These are phyloP conservation scores for Galerucella pusilla DNA, from an alignment of 2,888 invertebrate species.

Conservation along the genomic window DNA sequence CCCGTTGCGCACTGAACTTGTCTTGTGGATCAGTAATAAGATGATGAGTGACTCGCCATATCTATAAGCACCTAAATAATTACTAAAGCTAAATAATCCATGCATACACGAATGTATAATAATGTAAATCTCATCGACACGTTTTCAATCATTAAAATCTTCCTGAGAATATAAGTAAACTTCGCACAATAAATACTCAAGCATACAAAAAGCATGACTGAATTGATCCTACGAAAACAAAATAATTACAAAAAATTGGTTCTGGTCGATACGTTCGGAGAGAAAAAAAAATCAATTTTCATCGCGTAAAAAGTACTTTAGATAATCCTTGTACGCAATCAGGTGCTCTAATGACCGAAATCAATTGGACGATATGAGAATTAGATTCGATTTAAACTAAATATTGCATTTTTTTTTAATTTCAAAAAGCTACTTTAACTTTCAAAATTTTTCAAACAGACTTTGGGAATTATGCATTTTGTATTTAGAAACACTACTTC, in stretches of 20 bases:
- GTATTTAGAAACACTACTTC: too few species aligned
- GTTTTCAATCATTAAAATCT: not conserved
- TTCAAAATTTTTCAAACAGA: too few species aligned
- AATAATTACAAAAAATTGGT: conserved; percentile 16
- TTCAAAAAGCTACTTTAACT: too few species aligned
- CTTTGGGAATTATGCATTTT: too few species aligned
- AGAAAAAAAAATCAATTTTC: not conserved
- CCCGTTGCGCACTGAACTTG: too few species aligned
- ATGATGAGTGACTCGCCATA: too few species aligned
- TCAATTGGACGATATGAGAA: not conserved
- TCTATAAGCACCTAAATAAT: too few species aligned
- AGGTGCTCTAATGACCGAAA: conserved; percentile 23
- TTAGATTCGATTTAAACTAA: too few species aligned
- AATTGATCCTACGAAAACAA: not conserved
- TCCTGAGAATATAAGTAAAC: conserved; percentile 39
- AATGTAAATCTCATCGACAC: not conserved
- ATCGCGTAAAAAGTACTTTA: conserved; percentile 18
- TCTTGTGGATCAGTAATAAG: too few species aligned
- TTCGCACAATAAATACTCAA: conserved; percentile 25
- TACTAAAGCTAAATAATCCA: conserved; percentile 2
- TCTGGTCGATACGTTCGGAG: not conserved
- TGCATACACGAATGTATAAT: not conserved
- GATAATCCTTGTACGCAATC: conserved; percentile 35
- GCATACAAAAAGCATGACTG: not conserved
- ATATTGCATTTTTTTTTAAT: too few species aligned